Evolutionary conservation across 2,888 invertebrate genomes (phyloP), one percentile per base, ranked within the genome.

Genomic region (Subacronicta megacephala): DNA sequence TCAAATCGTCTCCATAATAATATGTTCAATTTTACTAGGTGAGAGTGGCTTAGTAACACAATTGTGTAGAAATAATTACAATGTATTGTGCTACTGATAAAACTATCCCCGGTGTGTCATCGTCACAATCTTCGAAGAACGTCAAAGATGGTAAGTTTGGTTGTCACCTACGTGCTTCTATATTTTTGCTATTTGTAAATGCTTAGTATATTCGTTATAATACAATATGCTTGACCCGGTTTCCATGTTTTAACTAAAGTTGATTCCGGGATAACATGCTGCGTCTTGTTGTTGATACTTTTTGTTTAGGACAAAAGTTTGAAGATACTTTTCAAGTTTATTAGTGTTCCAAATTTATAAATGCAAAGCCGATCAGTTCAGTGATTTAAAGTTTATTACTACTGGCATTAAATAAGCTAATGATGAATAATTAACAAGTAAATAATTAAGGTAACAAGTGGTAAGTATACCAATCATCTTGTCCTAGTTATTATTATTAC

Each of bases 11-110:
- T 85, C 86, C 80, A 75, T 85, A 84, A 70, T 86, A 92, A 89
- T 92, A 95, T 94, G 94, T 78, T 81, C 83, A 82, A 78, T 81
- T 92, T 94, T 89, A 87, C 87, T 95, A 95, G 95, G 95, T 95
- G 95, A 95, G 94, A 94, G 90, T 95, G 90, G 90, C 89, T 91
- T 83, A 76, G 81, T 85, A 81, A 73, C 75, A 81, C 77, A 72
- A 77, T 76, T 59, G 80, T 80, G 84, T 84, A 79, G 76, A 87
- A 75, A 78, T 79, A 67, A 73, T 70, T 93, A 94, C 84, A 81
- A 96, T 96, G 96, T 96, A 96, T 92, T 96, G 96, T 95, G 96
- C 96, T 90, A 95, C 95, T 95, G 96, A 96, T 95, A 96, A 96
- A 95, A 96, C 95, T 91, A 96, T 95, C 93, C 95, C 95, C 94